Base-by-base conservation (phyloP, 1,140 invertebrate species). In the Oppia nitens region DNA sequence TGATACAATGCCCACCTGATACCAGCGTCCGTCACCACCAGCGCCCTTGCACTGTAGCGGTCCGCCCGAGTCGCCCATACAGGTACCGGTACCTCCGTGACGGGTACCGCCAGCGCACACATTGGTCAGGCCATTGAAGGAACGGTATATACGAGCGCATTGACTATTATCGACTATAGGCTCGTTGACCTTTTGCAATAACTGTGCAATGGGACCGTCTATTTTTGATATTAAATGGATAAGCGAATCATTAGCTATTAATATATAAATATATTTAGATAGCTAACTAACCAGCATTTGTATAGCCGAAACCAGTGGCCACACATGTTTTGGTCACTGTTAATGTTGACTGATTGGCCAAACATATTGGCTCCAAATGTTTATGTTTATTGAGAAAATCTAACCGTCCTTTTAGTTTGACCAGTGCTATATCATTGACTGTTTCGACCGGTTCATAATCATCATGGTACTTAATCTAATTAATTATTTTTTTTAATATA, bases 21-120 rank as follows among this genome's bases (percentile, higher is more conserved):
- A 56, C 54, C 54, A 56, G n/a, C 21, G 3, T 11, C 17, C 24
- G 48, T 79, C 74, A 62, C 79, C n/a, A n/a, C n/a, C 76, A 12
- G 3, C 12, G 6, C 11, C 12, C 6, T 53, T 11, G 25, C 54
- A 56, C 83, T 89, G 87, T 20, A 92, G 69, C 0, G 88, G 88
- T 0, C 87, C 87, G 3, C 88, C 86, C 71, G 80, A 81, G 68
- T 83, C 69, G 20, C 69, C 67, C 66, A 68, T 80, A 66, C 85
- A 89, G 26, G 54, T 56, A 11, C 54, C 54, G 3, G 14, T 3
- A 29, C 26, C 47, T 21, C 32, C 23, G 23, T 40, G 6, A 9
- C 17, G 6, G 17, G 3, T 21, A 25, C 29, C 40, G 25, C 27
- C 54, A 6, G 26, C 29, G 21, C 52, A 54, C 6, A 54, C 21